phyloP scores from a whole-genome alignment of 2,797 vertebrate species.

The Furcifer pardalis region DNA sequence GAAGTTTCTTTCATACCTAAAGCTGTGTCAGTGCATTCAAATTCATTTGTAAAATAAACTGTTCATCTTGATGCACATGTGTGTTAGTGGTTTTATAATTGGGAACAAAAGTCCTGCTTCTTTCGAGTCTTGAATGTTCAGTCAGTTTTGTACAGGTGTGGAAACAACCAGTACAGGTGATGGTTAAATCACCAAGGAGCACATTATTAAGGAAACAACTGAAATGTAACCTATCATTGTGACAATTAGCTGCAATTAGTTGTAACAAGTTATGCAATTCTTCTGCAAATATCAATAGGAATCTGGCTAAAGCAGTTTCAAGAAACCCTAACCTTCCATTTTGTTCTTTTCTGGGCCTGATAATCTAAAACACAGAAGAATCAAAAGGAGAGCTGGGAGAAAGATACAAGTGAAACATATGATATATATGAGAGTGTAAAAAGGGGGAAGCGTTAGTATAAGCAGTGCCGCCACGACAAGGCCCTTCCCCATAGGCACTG shows the following conservation, averaged over 20 bases:
- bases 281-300: no score
- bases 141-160: no score
- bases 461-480: slow-evolving; percentile 62
- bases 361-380: not conserved
- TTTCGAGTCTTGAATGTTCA: no score
- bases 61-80: not conserved
- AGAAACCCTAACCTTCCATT: not conserved
- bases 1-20: not conserved
- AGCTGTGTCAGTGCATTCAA: not conserved
- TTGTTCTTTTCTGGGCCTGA: not conserved
- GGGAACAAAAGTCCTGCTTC: no score
- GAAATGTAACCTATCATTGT: no score
- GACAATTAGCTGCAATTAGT: no score
- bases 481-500: slow-evolving; percentile 57
- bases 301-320: not conserved
- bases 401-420: not conserved
- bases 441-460: slow-evolving; percentile 54
- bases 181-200: not conserved
- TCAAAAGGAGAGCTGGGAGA: not conserved
- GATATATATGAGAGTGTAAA: not conserved
- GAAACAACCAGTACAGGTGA: no score
- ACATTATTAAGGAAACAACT: no score
- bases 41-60: not conserved
- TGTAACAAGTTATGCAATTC: no score
- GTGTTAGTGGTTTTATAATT: not conserved